These are phyloP conservation scores for Chauna torquata DNA, from an alignment of 2,113 vertebrate genomes.

Conservation along the genomic window DNA sequence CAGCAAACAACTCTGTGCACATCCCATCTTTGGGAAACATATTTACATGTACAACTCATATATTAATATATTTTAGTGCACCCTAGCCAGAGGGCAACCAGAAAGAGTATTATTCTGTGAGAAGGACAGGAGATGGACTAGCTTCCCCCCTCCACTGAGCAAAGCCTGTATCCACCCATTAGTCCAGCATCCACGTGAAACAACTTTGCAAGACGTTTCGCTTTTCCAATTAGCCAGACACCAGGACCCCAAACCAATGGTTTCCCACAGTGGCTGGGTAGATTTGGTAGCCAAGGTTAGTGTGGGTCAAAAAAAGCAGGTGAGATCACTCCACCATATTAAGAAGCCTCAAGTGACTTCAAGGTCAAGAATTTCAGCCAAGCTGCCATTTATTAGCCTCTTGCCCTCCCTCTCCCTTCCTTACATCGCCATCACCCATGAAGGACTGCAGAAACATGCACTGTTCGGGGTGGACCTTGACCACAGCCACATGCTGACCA, in stretches of 20 bases:
- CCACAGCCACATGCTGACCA: background rate
- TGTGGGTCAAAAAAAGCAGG: background rate
- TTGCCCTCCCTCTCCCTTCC: background rate
- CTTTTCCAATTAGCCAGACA: background rate
- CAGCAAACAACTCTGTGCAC: constrained; percentile 53
- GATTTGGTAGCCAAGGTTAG: background rate
- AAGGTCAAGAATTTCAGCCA: background rate
- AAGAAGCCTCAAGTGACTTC: background rate
- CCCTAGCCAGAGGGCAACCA: constrained; percentile 80
- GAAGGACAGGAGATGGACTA: constrained; percentile 58
- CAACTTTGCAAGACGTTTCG: background rate
- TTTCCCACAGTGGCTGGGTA: background rate
- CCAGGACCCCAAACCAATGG: background rate
- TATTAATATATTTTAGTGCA: constrained; percentile 74
- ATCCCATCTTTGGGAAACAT: constrained; percentile 33
- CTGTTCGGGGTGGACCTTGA: background rate
- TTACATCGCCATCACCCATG: background rate
- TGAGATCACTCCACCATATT: background rate
- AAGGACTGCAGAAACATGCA: background rate
- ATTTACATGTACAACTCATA: constrained; percentile 65
- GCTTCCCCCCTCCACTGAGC: background rate
- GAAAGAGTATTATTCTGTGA: constrained; percentile 39
- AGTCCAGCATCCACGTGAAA: background rate
- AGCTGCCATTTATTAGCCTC: background rate
- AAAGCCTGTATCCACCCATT: background rate